Percentiles rank a stretch among this genome's conserved stretches.
phyloP scores from a whole-genome alignment of 2,888 invertebrate species.

The Allygus modestus region DNA sequence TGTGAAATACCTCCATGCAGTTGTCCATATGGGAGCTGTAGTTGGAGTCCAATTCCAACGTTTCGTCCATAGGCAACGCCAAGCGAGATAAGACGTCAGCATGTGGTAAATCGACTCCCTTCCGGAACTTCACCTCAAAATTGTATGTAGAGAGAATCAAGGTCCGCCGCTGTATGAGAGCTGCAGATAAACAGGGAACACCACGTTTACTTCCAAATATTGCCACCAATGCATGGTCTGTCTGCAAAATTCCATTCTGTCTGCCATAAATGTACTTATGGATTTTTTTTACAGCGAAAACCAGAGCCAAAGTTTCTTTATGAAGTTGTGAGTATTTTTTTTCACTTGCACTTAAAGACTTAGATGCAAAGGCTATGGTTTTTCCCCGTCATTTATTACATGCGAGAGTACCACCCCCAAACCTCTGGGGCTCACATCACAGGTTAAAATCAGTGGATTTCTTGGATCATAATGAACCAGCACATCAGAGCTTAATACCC shows the following conservation, averaged over 20 bases:
- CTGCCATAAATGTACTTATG: slow-evolving; percentile 62
- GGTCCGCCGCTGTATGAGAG: slow-evolving; percentile 49
- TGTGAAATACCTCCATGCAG: slow-evolving; percentile 7
- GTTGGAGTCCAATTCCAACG: not conserved
- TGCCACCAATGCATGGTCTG: slow-evolving; percentile 20
- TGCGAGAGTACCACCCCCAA: slow-evolving; percentile 65
- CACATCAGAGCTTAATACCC: slow-evolving; percentile 32
- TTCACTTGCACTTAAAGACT: slow-evolving; percentile 6
- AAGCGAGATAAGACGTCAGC: slow-evolving; percentile 15
- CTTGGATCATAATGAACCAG: slow-evolving; percentile 63
- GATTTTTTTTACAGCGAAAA: slow-evolving; percentile 32
- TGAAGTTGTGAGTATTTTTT: slow-evolving; percentile 57
- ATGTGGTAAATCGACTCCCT: not conserved
- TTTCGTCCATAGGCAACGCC: not conserved
- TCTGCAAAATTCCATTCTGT: not conserved
- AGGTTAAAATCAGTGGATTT: slow-evolving; percentile 58
- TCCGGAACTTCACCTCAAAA: slow-evolving; percentile 6
- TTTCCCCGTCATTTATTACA: slow-evolving; percentile 37
- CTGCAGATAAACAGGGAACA: slow-evolving; percentile 44
- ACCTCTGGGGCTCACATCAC: slow-evolving; percentile 65
- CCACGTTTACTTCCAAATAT: slow-evolving; percentile 46
- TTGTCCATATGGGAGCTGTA: not conserved
- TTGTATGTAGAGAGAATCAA: slow-evolving; percentile 32
- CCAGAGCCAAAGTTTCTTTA: slow-evolving; percentile 30
- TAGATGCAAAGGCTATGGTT: slow-evolving; percentile 33